These are phyloP conservation scores for Malthinus seriepunctatus DNA, from an alignment of 2,888 invertebrate genomes.

Conservation along the genomic window DNA sequence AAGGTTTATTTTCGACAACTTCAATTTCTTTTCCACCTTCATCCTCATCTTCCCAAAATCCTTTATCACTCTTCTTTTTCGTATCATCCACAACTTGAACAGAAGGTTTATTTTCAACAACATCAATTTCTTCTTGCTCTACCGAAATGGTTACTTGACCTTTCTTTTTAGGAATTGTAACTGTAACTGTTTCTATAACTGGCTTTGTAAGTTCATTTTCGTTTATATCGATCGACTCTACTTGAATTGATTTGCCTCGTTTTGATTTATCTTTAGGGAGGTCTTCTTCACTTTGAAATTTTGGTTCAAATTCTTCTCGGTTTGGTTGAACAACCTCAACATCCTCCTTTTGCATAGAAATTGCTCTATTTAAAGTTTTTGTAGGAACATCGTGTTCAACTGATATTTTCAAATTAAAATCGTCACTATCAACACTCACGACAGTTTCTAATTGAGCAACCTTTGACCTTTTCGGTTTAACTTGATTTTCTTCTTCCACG, in stretches of 20 bases:
- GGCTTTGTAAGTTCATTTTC: too few species aligned
- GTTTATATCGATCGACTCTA: too few species aligned
- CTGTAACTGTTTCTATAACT: too few species aligned
- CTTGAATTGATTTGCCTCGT: conserved; percentile 1
- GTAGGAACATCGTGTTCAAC: conserved; percentile 18
- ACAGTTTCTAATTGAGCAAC: too few species aligned
- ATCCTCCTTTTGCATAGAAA: conserved; percentile 24
- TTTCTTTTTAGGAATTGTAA: too few species aligned
- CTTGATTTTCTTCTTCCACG: too few species aligned
- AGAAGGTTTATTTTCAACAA: conserved; percentile 28
- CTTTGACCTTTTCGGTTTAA: too few species aligned
- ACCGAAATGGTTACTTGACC: too few species aligned
- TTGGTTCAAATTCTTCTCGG: conserved; percentile 10
- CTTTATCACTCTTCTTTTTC: conserved; percentile 38
- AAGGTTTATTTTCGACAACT: too few species aligned
- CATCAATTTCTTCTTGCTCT: conserved; percentile 36
- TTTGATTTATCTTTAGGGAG: conserved; percentile 1
- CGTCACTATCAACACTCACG: too few species aligned
- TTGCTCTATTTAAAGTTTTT: conserved; percentile 9
- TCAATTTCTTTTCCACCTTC: conserved; percentile 37
- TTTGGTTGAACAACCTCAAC: conserved; percentile 21
- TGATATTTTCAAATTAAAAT: conserved; percentile 12
- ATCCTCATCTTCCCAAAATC: conserved; percentile 57
- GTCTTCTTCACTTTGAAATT: conserved; percentile 17
- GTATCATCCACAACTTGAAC: background rate